Conservation (phyloP, 2,797 vertebrate species). For the Notolepis coatsorum region DNA sequence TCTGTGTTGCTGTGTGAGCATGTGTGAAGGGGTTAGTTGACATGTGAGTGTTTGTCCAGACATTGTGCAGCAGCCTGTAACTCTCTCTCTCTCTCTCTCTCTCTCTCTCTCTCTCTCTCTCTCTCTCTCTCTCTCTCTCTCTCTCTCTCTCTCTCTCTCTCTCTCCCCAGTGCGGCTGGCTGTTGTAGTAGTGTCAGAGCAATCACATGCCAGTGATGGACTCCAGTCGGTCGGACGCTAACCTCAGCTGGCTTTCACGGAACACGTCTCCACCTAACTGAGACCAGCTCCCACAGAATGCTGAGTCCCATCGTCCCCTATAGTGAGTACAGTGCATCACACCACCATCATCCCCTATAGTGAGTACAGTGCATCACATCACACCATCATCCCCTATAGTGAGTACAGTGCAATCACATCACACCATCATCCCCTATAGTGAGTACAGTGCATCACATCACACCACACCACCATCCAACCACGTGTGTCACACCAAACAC, state of each 20-base stretch:
- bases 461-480: constrained; percentile 46
- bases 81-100: constrained; percentile 42
- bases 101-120: constrained; percentile 17
- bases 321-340: constrained; percentile 83
- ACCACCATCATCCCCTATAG: constrained; percentile 88
- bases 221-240: constrained; percentile 76
- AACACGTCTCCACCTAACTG: constrained; percentile 80
- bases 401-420: no score
- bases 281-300: constrained; percentile 87
- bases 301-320: constrained; percentile 88
- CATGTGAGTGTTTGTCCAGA: constrained; percentile 67
- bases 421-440: constrained; percentile 88
- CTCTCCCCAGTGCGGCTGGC: constrained; percentile 45
- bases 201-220: constrained; percentile 80
- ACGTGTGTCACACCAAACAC: constrained; percentile 30
- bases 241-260: constrained; percentile 77
- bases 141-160: constrained; percentile 16
- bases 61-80: constrained; percentile 70
- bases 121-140: constrained; percentile 16
- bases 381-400: constrained; percentile 88
- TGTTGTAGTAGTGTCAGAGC: constrained; percentile 70
- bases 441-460: constrained; percentile 78
- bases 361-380: constrained; percentile 80
- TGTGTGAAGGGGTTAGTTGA: constrained; percentile 55
- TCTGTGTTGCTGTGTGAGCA: constrained; percentile 40